phyloP scores from a whole-genome alignment of 2,888 invertebrate genomes.

The Melipona beecheii region DNA sequence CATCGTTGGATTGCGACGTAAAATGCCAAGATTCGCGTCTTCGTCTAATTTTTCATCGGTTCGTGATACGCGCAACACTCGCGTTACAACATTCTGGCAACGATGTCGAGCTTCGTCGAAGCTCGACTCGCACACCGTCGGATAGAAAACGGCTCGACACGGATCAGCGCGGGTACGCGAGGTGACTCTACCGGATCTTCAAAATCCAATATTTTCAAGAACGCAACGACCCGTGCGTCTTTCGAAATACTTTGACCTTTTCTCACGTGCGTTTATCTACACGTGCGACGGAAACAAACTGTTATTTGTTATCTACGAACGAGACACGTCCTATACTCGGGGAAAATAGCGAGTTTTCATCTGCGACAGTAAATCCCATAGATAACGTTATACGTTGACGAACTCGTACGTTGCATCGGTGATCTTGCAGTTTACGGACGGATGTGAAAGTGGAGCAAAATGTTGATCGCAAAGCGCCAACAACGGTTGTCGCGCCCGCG shows the following conservation, averaged over 20 bases:
- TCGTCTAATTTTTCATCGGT: neutral
- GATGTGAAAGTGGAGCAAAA: neutral
- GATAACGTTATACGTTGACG: neutral
- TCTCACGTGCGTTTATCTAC: neutral
- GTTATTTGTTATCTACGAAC: no score
- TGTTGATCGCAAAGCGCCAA: neutral
- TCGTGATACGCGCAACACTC: neutral
- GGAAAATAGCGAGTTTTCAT: no score
- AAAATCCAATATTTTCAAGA: neutral
- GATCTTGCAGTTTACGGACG: neutral
- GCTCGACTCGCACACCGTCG: conserved; percentile 25
- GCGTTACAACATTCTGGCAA: neutral
- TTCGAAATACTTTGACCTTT: no score
- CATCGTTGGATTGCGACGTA: neutral
- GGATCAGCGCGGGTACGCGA: neutral
- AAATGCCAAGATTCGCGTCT: neutral
- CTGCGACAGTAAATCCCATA: no score
- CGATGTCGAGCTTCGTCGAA: neutral
- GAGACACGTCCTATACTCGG: no score
- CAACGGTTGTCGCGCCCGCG: no score
- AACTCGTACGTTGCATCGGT: neutral
- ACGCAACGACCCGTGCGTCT: neutral
- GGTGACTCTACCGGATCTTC: neutral
- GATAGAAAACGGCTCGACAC: conserved; percentile 17
- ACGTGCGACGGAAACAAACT: no score